Evolutionary conservation across 2,888 invertebrate species (phyloP).

Genomic region (Drosophila kambysellisi): DNA sequence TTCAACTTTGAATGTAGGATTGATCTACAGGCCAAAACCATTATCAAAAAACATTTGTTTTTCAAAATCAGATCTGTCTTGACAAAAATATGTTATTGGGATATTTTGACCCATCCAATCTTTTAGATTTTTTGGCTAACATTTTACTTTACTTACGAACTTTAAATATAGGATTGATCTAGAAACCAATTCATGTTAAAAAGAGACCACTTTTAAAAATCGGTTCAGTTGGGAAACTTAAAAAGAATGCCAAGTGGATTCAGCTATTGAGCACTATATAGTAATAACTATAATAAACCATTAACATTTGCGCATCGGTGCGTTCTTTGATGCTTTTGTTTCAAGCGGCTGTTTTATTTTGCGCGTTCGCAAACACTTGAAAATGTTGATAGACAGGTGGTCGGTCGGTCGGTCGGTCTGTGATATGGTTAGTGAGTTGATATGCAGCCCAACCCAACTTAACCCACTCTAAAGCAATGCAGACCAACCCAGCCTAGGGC

Average conservation of each 20-base stretch:
- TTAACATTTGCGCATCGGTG: constrained; percentile 27
- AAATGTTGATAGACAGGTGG: constrained; percentile 57
- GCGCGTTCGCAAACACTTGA: constrained; percentile 59
- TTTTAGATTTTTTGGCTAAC: too few species aligned
- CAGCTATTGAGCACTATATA: neutral
- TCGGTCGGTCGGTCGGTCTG: constrained; percentile 55
- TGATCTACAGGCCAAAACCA: neutral
- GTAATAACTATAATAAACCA: neutral
- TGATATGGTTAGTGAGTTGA: constrained; percentile 45
- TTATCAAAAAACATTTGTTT: neutral
- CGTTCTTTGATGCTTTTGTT: constrained; percentile 1
- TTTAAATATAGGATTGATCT: neutral
- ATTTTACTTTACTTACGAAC: neutral
- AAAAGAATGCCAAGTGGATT: neutral
- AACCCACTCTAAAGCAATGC: constrained; percentile 9
- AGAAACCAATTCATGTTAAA: neutral
- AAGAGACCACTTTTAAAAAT: neutral
- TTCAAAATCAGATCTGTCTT: neutral
- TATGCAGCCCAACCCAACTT: constrained; percentile 13
- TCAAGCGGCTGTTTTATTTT: constrained; percentile 36
- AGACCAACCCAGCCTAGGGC: constrained; percentile 26
- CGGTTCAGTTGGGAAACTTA: neutral
- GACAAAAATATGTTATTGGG: too few species aligned
- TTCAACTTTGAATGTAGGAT: neutral
- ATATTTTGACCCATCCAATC: too few species aligned